A percentile compares a stretch with the other conserved stretches of the same genome.
Evolutionary conservation across 2,888 invertebrate species (phyloP).

Genomic region (Azorinus chamasolen): DNA sequence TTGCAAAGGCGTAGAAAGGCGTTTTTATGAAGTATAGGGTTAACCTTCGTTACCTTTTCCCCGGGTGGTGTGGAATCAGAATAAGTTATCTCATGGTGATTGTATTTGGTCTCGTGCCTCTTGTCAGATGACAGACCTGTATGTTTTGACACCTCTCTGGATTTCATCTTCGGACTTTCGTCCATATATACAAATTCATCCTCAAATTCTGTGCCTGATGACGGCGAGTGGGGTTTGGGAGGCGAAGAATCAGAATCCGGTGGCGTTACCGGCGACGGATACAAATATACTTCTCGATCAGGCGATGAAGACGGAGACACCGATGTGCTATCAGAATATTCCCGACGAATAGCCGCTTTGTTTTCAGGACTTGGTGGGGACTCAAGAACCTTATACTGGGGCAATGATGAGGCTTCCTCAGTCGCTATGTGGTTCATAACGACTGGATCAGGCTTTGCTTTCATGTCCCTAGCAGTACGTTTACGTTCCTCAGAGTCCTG

Average conservation of each 20-base stretch:
- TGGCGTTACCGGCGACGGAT: constrained; percentile 83
- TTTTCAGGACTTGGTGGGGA: constrained; percentile 83
- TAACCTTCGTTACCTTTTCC: background rate
- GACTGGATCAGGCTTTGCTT: constrained; percentile 79
- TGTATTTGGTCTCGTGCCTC: no score
- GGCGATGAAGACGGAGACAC: constrained; percentile 81
- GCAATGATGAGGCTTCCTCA: constrained; percentile 79
- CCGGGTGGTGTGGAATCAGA: constrained; percentile 9
- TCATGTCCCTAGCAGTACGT: constrained; percentile 78
- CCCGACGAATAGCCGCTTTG: constrained; percentile 76
- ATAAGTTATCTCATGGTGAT: background rate
- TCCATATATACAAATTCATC: constrained; percentile 66
- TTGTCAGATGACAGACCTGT: no score
- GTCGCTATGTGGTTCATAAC: constrained; percentile 77
- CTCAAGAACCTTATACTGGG: constrained; percentile 82
- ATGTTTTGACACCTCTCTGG: background rate
- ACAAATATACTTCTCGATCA: constrained; percentile 80
- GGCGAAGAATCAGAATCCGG: constrained; percentile 84
- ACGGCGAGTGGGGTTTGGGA: constrained; percentile 84
- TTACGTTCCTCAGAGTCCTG: constrained; percentile 78
- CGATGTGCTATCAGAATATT: constrained; percentile 81
- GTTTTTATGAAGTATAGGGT: no score
- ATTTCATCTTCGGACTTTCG: constrained; percentile 25
- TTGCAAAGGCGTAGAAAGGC: no score
- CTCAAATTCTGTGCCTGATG: constrained; percentile 78